Percentiles rank a stretch among this genome's conserved stretches.
These are phyloP conservation scores for Progne subis DNA, from an alignment of 2,113 vertebrate species.

Conservation along the genomic window DNA sequence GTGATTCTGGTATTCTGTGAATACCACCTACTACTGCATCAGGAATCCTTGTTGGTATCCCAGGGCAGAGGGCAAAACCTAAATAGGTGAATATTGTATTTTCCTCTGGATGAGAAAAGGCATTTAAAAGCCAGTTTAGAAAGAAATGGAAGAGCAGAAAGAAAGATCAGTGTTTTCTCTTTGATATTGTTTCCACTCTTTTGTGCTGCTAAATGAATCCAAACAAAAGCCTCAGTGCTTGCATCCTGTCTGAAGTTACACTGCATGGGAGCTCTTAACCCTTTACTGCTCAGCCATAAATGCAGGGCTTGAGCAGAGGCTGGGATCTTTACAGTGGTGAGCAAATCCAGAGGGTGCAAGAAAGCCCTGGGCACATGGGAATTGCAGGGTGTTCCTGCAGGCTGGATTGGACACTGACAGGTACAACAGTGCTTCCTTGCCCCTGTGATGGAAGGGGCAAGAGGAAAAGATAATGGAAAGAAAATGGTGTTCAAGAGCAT, in stretches of 20 bases:
- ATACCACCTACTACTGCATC: neutral
- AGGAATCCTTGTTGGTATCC: neutral
- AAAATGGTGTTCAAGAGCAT: neutral
- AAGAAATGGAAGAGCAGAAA: neutral
- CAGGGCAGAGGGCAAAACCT: neutral
- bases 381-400: neutral
- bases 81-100: neutral
- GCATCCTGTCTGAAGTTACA: neutral
- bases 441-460: neutral
- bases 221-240: neutral
- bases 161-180: neutral
- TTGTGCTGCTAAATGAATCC: neutral
- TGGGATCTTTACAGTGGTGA: neutral
- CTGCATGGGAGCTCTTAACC: neutral
- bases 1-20: neutral
- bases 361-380: accelerated
- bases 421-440: neutral
- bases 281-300: neutral
- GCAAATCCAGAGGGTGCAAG: neutral
- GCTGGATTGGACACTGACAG: neutral
- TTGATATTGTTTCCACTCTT: neutral
- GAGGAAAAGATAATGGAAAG: neutral
- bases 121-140: neutral
- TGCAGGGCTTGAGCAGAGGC: neutral
- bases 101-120: neutral